Base-by-base conservation (phyloP, 2,888 invertebrate genomes). In the Microctonus brassicae region DNA sequence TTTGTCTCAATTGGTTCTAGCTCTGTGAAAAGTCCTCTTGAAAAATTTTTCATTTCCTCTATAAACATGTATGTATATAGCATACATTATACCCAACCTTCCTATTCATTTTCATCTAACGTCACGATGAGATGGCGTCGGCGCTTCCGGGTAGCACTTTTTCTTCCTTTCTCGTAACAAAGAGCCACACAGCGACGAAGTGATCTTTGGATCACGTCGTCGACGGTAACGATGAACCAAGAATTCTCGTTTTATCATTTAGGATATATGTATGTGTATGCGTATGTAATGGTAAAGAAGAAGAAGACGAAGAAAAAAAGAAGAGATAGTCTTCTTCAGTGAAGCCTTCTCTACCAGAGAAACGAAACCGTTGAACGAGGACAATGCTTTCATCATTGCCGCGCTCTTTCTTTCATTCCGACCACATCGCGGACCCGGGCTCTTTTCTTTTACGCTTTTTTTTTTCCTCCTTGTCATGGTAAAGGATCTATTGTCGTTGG, bases 381-480 rank as follows among this genome's bases (percentile, higher is more conserved):
- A 87, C 87, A 87, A 87, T 87, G 87, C 87, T 87, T 87, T 87
- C 86, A 87, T 87, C 87, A 85, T 87, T 84, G 87, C 87, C 87
- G 86, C 87, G 86, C 76, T 82, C 81, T 83, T 84, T 84, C 84
- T 85, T 85, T 84, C 81, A 82, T 82, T 80, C 79, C 75, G 75
- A 81, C 77, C 77, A 76, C 76, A 74, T 76, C 71, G 47, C 17
- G 73, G 72, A 67, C 69, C 47, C 62, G 26, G 72, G 62, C 66
- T 74, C 71, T 73, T 55, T 69, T 72, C 61, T 72, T 72, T 84
- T 83, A 80, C 81, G 78, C 81, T 83, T 83, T 83, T 84, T 55
- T 33, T 58, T 33, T 58, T 34, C 34, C 5, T 78, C 78, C 34
- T 62, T 66, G 69, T 75, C 75, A 70, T 82, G 76, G 83, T 82